Evolutionary conservation across 2,113 vertebrate species (phyloP).

Genomic region (Myrmecobius fasciatus): DNA sequence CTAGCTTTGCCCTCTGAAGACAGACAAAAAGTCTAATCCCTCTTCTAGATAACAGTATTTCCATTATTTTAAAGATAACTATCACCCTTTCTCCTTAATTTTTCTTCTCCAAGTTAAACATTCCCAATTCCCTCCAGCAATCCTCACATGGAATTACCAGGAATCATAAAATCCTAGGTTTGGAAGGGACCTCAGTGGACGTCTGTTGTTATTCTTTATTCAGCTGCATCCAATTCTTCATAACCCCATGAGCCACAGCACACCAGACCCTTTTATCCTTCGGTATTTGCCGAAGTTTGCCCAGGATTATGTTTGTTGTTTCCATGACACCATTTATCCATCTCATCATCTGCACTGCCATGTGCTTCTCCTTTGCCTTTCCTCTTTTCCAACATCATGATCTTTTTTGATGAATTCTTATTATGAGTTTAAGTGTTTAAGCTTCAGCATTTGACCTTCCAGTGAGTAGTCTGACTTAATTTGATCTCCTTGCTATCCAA

Average conservation of each 20-base stretch:
- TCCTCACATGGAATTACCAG: not conserved
- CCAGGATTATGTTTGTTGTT: no score
- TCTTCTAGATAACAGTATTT: not conserved
- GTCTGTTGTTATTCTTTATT: not conserved
- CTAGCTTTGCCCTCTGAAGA: not conserved
- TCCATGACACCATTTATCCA: not conserved
- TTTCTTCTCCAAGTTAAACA: not conserved
- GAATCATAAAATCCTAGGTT: not conserved
- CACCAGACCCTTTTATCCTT: not conserved
- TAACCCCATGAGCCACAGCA: not conserved
- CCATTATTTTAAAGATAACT: not conserved
- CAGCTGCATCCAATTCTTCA: not conserved
- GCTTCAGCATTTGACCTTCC: not conserved
- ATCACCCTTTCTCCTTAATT: not conserved
- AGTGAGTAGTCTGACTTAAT: not conserved
- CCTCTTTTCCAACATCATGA: not conserved
- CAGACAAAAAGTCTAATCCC: not conserved
- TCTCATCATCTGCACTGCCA: not conserved
- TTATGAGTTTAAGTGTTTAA: not conserved
- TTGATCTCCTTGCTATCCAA: not conserved
- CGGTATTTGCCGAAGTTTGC: not conserved
- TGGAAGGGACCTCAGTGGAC: not conserved
- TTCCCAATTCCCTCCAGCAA: not conserved
- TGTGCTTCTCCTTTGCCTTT: not conserved
- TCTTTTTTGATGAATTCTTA: not conserved